Evolutionary conservation across 2,888 invertebrate genomes (phyloP).

Genomic region (Crepidodera aurea): DNA sequence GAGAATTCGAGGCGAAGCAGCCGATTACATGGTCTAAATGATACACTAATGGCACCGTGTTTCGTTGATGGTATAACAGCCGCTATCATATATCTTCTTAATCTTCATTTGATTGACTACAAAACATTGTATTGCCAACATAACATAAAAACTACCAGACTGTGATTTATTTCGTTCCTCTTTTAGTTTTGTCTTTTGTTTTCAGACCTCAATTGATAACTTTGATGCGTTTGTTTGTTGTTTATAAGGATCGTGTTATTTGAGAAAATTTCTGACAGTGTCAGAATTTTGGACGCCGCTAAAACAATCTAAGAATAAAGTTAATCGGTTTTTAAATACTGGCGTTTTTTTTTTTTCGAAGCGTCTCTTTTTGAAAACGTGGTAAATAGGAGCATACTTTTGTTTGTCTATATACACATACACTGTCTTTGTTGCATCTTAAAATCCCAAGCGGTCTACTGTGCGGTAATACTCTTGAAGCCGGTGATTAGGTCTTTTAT

Average conservation of each 20-base stretch:
- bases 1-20: constrained; percentile 13
- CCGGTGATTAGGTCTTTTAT: constrained; percentile 17
- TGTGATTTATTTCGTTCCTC: not conserved
- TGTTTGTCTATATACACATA: too few species aligned
- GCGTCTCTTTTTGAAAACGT: too few species aligned
- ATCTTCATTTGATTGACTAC: not conserved
- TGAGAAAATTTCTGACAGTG: too few species aligned
- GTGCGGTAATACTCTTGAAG: constrained; percentile 7
- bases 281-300: too few species aligned
- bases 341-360: too few species aligned
- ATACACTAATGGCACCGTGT: constrained; percentile 7
- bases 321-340: too few species aligned
- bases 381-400: too few species aligned
- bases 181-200: not conserved
- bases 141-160: not conserved
- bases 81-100: not conserved
- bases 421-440: not conserved
- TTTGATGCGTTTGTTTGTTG: too few species aligned
- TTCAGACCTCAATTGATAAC: not conserved
- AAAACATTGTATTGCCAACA: not conserved
- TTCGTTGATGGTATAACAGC: not conserved
- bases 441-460: not conserved
- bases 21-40: constrained; percentile 22
- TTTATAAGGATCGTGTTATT: too few species aligned
- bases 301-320: too few species aligned